Evolutionary conservation across 2,888 invertebrate genomes (phyloP).

Genomic region (Nudaria mundana): DNA sequence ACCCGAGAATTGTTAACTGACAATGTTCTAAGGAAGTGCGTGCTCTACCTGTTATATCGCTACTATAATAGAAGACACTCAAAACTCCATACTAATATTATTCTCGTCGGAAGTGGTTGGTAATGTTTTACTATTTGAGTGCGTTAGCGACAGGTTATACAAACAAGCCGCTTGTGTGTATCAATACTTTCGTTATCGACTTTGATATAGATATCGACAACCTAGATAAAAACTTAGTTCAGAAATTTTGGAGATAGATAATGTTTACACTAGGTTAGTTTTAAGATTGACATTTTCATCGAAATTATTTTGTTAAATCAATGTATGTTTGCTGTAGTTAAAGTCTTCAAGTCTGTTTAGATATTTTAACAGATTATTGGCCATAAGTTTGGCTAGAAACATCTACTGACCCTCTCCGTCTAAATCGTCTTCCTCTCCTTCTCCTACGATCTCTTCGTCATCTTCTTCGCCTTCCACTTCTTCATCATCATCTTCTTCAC

Average conservation of each 20-base stretch:
- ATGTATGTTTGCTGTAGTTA: too few relatives aligned
- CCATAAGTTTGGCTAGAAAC: too few relatives aligned
- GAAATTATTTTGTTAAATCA: too few relatives aligned
- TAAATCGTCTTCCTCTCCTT: conserved; percentile 84
- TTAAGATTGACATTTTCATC: too few relatives aligned
- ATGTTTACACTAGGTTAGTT: too few relatives aligned
- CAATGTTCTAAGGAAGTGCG: too few relatives aligned
- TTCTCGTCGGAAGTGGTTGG: too few relatives aligned
- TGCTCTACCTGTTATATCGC: too few relatives aligned
- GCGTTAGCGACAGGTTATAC: background rate
- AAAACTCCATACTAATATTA: too few relatives aligned
- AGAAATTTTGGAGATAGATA: background rate
- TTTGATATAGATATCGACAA: background rate
- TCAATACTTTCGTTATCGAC: background rate
- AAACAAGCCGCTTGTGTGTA: background rate
- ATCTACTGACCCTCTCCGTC: conserved; percentile 72
- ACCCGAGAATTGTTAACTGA: too few relatives aligned
- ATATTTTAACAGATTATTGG: background rate
- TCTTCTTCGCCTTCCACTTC: conserved; percentile 84
- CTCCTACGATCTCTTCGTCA: conserved; percentile 82
- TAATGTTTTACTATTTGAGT: conserved; percentile 8
- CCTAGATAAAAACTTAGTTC: background rate
- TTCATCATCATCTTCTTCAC: conserved; percentile 82
- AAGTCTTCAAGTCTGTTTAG: too few relatives aligned
- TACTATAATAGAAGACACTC: too few relatives aligned